Conservation (phyloP, 2,113 vertebrate species). For the Budorcas taxicolor region DNA sequence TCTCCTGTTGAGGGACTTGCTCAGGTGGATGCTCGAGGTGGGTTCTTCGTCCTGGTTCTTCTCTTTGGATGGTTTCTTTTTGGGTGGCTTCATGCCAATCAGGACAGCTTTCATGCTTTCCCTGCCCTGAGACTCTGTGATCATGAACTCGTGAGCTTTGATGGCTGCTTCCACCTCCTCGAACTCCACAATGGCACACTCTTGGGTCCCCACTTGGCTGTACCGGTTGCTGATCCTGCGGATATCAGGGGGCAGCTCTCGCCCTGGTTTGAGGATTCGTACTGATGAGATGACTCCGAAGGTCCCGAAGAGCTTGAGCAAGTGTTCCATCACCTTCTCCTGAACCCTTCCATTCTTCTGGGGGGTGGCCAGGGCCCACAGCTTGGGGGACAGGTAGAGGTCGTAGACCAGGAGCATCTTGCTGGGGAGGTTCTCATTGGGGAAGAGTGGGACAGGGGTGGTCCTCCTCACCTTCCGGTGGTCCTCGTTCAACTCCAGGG, state of each 20-base stretch:
- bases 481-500: constrained; percentile 92
- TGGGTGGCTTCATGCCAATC: constrained; percentile 94
- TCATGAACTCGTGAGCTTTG: constrained; percentile 88
- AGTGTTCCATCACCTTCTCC: constrained; percentile 93
- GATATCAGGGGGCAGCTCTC: constrained; percentile 91
- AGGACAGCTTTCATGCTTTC: constrained; percentile 88
- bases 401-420: constrained; percentile 95
- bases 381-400: constrained; percentile 85
- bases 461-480: constrained; percentile 92
- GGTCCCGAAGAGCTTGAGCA: constrained; percentile 91
- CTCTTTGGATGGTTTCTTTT: constrained; percentile 93
- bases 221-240: constrained; percentile 91
- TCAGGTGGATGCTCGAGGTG: constrained; percentile 76
- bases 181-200: constrained; percentile 95
- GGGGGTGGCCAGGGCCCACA: constrained; percentile 70
- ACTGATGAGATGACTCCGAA: constrained; percentile 93
- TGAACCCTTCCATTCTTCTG: constrained; percentile 81
- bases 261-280: constrained; percentile 91
- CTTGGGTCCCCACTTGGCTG: constrained; percentile 87
- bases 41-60: constrained; percentile 82
- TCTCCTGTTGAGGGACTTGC: constrained; percentile 89
- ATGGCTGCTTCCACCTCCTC: constrained; percentile 95
- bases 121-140: constrained; percentile 74
- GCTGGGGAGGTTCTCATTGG: constrained; percentile 93
- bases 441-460: constrained; percentile 89